Base-by-base conservation (phyloP, 2,113 vertebrate genomes). In the Paratilapia polleni region DNA sequence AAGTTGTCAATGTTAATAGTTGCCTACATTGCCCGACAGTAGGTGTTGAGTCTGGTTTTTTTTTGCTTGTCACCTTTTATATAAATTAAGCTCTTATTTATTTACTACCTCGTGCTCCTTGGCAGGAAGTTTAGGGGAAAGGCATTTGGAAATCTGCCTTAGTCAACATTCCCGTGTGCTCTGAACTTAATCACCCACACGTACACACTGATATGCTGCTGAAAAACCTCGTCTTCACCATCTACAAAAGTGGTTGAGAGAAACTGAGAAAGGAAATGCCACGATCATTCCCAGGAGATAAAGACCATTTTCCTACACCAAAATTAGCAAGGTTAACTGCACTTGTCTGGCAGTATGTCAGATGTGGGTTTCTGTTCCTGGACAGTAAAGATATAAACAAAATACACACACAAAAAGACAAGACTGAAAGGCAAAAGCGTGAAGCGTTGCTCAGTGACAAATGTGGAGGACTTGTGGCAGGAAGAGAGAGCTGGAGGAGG, bases 201-300 rank as follows among this genome's bases (percentile, higher is more conserved):
- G 0, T 34, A n/a, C 26, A 0, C 19, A 8, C 47, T 20, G 13
- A 0, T 26, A 73, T 52, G 26, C 24, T 52, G 1, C 73, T 58
- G 73, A 34, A 38, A 77, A 77, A 77, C 14, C 15, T 70, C 49
- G 49, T 70, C 66, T 43, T 36, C 74, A 26, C 54, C 74, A 41
- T 77, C 54, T 41, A 58, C 34, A 19, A n/a, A n/a, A n/a, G n/a
- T n/a, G n/a, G n/a, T n/a, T n/a, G n/a, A n/a, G n/a, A n/a, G n/a
- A n/a, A n/a, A 75, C 57, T 43, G 24, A 68, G 73, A 82, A 87
- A 93, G 87, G 92, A 94, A 94, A 93, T 92, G 59, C 83, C 87
- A 60, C 11, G 60, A 80, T 87, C 83, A 13, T 84, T 87, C 85
- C 86, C 82, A 79, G 82, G 63, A 91, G 90, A 92, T 90, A 90